These are phyloP conservation scores for Pseudomyrmex pallidus DNA, from an alignment of 1,140 invertebrate genomes.

Conservation along the genomic window DNA sequence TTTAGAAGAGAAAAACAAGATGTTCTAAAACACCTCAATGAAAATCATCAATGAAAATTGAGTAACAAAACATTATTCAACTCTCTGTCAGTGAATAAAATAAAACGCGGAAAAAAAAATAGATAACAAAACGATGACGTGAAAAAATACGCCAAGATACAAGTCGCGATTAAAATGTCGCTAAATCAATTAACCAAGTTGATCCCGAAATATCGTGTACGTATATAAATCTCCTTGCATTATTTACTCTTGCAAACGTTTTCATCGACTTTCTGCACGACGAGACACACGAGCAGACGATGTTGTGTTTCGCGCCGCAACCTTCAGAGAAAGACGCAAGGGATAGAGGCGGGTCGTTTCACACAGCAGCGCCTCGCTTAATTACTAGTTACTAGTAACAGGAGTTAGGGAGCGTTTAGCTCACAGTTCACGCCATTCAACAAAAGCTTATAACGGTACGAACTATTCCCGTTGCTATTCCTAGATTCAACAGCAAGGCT, in stretches of 20 bases:
- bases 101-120: too few species aligned
- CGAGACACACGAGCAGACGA: slow-evolving; percentile 65
- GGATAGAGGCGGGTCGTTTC: slow-evolving; percentile 74
- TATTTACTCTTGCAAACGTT: background rate
- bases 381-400: slow-evolving; percentile 81
- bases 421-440: slow-evolving; percentile 75
- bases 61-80: too few species aligned
- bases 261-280: slow-evolving; percentile 30
- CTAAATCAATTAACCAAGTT: background rate
- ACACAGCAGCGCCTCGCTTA: slow-evolving; percentile 81
- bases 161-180: background rate
- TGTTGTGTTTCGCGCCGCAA: slow-evolving; percentile 65
- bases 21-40: too few species aligned
- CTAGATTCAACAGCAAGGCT: slow-evolving; percentile 68
- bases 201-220: background rate
- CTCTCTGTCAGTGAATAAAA: too few species aligned
- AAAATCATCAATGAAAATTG: too few species aligned
- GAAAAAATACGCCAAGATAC: background rate
- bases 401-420: slow-evolving; percentile 79
- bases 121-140: too few species aligned
- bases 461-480: slow-evolving; percentile 72
- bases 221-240: background rate
- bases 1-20: background rate
- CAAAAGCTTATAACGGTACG: slow-evolving; percentile 72
- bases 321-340: slow-evolving; percentile 62